Conservation (phyloP, 2,113 vertebrate genomes). For the Ramphastos sulfuratus region DNA sequence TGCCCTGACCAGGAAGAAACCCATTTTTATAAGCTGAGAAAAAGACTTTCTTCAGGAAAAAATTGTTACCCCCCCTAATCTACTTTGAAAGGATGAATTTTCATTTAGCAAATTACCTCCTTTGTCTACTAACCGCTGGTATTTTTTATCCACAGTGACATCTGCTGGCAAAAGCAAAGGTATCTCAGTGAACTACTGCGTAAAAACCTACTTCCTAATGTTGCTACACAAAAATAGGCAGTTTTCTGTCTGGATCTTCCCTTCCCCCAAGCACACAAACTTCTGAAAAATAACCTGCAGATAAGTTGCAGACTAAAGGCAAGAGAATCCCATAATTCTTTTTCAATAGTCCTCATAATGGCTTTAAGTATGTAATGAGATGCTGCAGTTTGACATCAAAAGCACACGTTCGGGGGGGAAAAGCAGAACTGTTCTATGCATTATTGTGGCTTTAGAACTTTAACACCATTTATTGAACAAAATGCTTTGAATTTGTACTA, state of each 20-base stretch:
- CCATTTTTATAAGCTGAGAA: neutral
- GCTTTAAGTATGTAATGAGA: neutral
- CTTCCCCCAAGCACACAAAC: neutral
- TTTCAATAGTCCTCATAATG: neutral
- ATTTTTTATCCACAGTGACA: slow-evolving; percentile 69
- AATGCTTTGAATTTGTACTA: neutral
- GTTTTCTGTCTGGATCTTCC: neutral
- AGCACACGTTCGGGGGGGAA: neutral
- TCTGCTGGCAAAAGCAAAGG: slow-evolving; percentile 68
- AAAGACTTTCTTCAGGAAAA: neutral
- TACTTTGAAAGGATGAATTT: slow-evolving; percentile 53
- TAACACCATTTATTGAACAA: neutral
- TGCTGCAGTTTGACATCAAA: neutral
- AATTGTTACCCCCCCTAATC: neutral
- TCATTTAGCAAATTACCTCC: slow-evolving; percentile 69
- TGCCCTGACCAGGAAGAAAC: neutral
- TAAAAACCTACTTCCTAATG: neutral
- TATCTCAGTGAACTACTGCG: neutral
- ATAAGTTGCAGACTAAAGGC: neutral
- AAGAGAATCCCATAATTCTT: neutral
- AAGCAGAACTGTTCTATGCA: neutral
- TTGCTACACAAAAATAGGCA: neutral
- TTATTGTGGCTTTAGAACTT: neutral
- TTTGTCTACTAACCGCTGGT: slow-evolving; percentile 53
- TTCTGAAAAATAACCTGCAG: neutral